Conservation (phyloP, 2,888 invertebrate species). For the Didymodactylos carnosus region DNA sequence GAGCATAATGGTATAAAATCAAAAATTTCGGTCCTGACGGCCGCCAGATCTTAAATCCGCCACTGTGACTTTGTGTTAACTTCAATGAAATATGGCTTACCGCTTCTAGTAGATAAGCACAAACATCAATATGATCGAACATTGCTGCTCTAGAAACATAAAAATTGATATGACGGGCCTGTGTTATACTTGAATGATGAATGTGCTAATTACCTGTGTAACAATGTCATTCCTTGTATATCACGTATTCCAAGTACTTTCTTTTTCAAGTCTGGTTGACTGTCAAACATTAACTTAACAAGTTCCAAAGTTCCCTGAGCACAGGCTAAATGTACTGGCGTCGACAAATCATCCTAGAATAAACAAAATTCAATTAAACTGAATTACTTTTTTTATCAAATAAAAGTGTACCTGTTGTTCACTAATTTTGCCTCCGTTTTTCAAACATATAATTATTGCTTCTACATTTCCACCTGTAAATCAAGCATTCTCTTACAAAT, state of each 20-base stretch:
- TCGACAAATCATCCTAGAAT: conserved; percentile 32
- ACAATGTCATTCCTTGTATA: conserved; percentile 66
- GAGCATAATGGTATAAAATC: too few relatives aligned
- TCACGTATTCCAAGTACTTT: conserved; percentile 54
- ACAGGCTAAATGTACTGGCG: conserved; percentile 70
- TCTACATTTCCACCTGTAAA: conserved; percentile 6
- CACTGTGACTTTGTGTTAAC: too few relatives aligned
- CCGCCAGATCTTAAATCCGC: too few relatives aligned
- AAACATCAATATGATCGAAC: conserved; percentile 69
- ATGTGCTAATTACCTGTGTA: conserved; percentile 56
- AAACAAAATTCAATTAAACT: too few relatives aligned
- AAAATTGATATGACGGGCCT: too few relatives aligned
- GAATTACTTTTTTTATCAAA: too few relatives aligned
- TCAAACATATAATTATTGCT: conserved; percentile 7
- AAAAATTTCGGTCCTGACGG: too few relatives aligned
- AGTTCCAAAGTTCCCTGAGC: conserved; percentile 65
- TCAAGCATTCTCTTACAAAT: too few relatives aligned
- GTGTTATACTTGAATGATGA: too few relatives aligned
- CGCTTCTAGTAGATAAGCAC: conserved; percentile 41
- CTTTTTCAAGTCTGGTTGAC: conserved; percentile 24
- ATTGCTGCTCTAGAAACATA: conserved; percentile 47
- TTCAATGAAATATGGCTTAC: too few relatives aligned
- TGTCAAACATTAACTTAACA: conserved; percentile 59
- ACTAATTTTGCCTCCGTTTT: conserved; percentile 4
- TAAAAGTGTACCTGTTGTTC: too few relatives aligned